Evolutionary conservation across 2,113 vertebrate species (phyloP).

Genomic region (Cynoglossus semilaevis): DNA sequence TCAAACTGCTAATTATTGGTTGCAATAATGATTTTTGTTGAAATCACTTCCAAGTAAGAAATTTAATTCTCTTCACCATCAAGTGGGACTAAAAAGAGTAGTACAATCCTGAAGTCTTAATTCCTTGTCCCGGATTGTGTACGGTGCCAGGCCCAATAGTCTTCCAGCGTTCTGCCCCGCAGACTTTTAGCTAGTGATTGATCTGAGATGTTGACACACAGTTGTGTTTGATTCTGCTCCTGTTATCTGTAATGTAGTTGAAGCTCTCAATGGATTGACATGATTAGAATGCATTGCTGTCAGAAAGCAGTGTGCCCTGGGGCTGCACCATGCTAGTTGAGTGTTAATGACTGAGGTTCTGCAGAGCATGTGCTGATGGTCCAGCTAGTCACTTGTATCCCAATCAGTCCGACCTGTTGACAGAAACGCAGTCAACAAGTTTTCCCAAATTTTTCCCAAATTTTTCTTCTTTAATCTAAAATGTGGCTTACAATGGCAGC

Average conservation of each 20-base stretch:
- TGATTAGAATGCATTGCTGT: conserved; percentile 77
- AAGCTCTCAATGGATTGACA: conserved; percentile 71
- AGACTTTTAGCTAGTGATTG: conserved; percentile 62
- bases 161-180: conserved; percentile 42
- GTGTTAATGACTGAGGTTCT: conserved; percentile 71
- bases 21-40: conserved; percentile 40
- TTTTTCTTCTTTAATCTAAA: too few species aligned
- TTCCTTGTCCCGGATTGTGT: conserved; percentile 7
- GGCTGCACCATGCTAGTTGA: conserved; percentile 61
- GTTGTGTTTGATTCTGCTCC: conserved; percentile 61
- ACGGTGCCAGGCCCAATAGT: conserved; percentile 32
- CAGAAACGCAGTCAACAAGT: conserved; percentile 23
- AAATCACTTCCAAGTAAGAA: conserved; percentile 35
- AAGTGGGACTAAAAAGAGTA: conserved; percentile 1
- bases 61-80: conserved; percentile 24
- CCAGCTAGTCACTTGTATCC: conserved; percentile 54
- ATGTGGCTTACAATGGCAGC: too few species aligned
- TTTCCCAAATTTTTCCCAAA: too few species aligned
- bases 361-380: conserved; percentile 56
- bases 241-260: conserved; percentile 75
- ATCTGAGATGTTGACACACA: conserved; percentile 71
- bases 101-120: background rate
- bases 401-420: conserved; percentile 49
- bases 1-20: conserved; percentile 24
- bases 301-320: conserved; percentile 64